Evolutionary conservation across 2,797 vertebrate species (phyloP), one percentile per base, ranked within the genome.

Genomic region (Melanotaenia nigrans): DNA sequence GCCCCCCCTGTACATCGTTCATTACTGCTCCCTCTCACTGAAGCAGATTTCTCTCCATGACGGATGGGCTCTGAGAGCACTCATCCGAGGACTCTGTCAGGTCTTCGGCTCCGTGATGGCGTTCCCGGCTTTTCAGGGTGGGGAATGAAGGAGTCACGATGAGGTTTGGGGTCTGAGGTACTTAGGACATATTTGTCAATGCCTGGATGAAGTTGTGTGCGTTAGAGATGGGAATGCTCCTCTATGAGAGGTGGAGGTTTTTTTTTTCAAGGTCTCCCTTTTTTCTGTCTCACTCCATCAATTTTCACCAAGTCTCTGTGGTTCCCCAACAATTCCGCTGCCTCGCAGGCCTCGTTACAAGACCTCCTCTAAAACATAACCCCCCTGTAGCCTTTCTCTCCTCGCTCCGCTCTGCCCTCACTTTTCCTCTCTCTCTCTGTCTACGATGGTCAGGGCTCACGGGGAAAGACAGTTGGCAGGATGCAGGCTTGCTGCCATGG

Each of bases 401-500:
- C 68, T 74, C 68, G 40, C 33, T 7, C 33, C 8, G 6, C 9
- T 35, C 33, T 35, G 33, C 33, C 33, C 68, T 77, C 67, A 49
- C 67, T 84, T 42, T 82, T 78, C 89, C 88, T 85, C 78, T 82
- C 81, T 82, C 81, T 85, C 78, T 84, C 82, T 80, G 84, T 90
- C 89, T 92, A 87, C 87, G 88, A 91, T 90, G 92, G 92, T 94
- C 93, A 92, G 87, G 91, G 94, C 93, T 94, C 93, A 79, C 73
- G 92, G 91, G 92, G 87, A 87, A 89, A 91, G 92, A 94, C 91
- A 90, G 93, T 94, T 94, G 93, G 92, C 93, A 93, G 89, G 92
- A 95, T 94, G 92, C 93, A 92, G 89, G 89, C 90, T 92, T 91
- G 93, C 93, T 94, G 87, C 93, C 91, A 95, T 95, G 91, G 93